Evolutionary conservation across 2,888 invertebrate species (phyloP).

Genomic region (Patella pellucida): DNA sequence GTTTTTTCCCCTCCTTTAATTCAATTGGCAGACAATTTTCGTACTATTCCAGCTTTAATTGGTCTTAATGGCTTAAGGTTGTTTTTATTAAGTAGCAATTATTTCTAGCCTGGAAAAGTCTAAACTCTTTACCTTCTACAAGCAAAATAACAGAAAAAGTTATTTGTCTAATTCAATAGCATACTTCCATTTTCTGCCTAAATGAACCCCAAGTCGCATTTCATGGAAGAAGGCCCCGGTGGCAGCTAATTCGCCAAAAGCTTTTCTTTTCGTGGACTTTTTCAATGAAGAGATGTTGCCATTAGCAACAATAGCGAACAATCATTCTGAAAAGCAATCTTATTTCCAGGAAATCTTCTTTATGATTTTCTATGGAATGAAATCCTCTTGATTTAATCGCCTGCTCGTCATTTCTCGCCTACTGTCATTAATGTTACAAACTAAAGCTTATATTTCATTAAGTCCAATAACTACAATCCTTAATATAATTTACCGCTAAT

Average conservation of each 20-base stretch:
- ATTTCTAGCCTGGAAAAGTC: constrained; percentile 18
- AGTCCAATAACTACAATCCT: not conserved
- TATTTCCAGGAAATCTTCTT: not conserved
- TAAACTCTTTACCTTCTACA: not conserved
- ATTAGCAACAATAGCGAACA: constrained; percentile 10
- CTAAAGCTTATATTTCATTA: constrained; percentile 3
- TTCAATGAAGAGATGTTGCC: not conserved
- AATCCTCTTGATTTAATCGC: too few species aligned
- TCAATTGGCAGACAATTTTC: constrained; percentile 23
- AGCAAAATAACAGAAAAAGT: not conserved
- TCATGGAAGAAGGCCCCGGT: not conserved
- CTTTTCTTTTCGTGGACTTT: not conserved
- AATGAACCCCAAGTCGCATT: not conserved
- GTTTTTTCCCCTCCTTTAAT: constrained; percentile 19
- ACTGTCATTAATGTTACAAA: too few species aligned
- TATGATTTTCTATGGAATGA: too few species aligned
- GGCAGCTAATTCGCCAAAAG: constrained; percentile 1
- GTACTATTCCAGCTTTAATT: constrained; percentile 22
- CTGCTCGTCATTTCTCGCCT: too few species aligned
- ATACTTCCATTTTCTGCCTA: constrained; percentile 7
- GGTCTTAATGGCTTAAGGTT: constrained; percentile 21
- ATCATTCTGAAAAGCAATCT: constrained; percentile 5
- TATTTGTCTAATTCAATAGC: constrained; percentile 1
- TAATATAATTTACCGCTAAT: constrained; percentile 1
- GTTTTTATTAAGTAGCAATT: constrained; percentile 27